These are phyloP conservation scores for Apis florea DNA, from an alignment of 1,140 invertebrate genomes.

Conservation along the genomic window DNA sequence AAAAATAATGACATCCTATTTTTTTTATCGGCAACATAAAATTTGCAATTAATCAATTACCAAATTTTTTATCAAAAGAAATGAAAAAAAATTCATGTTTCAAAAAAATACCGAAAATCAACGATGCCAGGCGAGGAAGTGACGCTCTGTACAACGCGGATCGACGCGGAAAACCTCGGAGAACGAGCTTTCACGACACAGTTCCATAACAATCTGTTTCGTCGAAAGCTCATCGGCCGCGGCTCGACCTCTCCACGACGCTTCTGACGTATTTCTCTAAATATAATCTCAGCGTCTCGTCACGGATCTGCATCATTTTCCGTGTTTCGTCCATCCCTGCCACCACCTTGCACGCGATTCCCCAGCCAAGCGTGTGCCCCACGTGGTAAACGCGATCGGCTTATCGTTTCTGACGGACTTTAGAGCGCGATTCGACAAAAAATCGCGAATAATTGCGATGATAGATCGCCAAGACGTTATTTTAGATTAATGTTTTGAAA, in stretches of 20 bases:
- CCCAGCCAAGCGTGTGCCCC: not conserved
- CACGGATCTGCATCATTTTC: conserved; percentile 21
- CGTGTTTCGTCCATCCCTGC: conserved; percentile 19
- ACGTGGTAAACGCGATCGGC: conserved; percentile 2
- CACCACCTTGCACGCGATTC: conserved; percentile 17
- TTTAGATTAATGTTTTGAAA: too few relatives aligned
- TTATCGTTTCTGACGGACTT: not conserved
- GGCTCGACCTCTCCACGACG: conserved; percentile 26
- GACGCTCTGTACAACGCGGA: not conserved
- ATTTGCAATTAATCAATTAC: not conserved
- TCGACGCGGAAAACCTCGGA: conserved; percentile 6
- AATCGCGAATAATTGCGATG: not conserved
- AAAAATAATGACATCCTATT: too few relatives aligned
- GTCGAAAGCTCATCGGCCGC: conserved; percentile 47
- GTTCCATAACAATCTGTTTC: conserved; percentile 52
- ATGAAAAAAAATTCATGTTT: not conserved
- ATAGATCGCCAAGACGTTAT: not conserved
- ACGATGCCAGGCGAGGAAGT: not conserved
- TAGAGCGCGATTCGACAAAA: not conserved
- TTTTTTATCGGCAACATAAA: too few relatives aligned
- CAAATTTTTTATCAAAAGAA: not conserved
- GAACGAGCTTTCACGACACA: conserved; percentile 26
- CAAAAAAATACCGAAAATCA: not conserved
- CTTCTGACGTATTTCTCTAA: conserved; percentile 65
- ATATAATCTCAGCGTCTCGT: conserved; percentile 63